These are phyloP conservation scores for Entomobrya multifasciata DNA, from an alignment of 2,888 invertebrate species.

Conservation along the genomic window DNA sequence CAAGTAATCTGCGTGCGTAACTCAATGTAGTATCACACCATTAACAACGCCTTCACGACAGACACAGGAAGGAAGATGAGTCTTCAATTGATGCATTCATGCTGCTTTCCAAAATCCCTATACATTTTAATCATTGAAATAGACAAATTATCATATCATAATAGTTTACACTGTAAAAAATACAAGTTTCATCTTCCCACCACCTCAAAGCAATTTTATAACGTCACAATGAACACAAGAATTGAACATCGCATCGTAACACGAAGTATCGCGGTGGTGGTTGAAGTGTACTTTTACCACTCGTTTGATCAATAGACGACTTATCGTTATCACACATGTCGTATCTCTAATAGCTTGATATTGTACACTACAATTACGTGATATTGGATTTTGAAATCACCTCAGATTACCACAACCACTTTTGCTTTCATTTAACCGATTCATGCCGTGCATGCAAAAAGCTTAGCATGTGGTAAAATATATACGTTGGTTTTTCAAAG, in stretches of 20 bases:
- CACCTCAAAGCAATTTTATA: neutral
- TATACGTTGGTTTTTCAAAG: conserved; percentile 14
- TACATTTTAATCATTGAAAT: too few species aligned
- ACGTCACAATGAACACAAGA: neutral
- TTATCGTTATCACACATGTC: neutral
- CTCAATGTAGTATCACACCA: too few species aligned
- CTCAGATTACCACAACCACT: neutral
- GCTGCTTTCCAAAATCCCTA: too few species aligned
- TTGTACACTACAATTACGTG: neutral
- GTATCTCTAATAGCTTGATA: neutral
- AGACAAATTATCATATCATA: neutral
- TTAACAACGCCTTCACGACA: too few species aligned
- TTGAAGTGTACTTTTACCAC: neutral
- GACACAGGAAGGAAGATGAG: too few species aligned
- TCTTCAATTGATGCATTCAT: too few species aligned
- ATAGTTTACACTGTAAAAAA: neutral
- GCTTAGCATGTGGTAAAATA: neutral
- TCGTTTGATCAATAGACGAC: neutral
- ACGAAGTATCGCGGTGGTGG: too few species aligned
- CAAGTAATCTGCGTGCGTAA: neutral
- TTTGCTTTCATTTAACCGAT: too few species aligned
- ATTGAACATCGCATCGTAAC: too few species aligned
- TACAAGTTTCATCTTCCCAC: conserved; percentile 16
- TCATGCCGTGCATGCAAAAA: neutral
- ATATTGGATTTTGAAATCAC: conserved; percentile 9